These are phyloP conservation scores for Crax fasciolata DNA, from an alignment of 2,797 vertebrate genomes.

Conservation along the genomic window DNA sequence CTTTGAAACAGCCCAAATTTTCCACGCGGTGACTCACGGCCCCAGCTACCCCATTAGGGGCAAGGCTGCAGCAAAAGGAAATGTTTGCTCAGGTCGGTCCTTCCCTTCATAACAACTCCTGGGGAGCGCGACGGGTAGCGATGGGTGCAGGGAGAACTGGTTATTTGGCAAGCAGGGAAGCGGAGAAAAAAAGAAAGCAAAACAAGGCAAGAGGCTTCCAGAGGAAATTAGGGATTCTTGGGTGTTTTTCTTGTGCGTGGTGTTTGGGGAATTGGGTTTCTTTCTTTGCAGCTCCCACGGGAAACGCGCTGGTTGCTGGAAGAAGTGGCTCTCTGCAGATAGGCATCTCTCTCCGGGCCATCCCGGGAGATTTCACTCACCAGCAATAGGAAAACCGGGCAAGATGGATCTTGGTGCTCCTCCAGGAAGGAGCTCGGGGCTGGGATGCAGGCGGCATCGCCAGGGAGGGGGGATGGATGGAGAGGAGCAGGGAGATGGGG, in stretches of 20 bases:
- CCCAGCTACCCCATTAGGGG: background rate
- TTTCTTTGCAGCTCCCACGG: background rate
- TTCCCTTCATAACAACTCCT: conserved; percentile 28
- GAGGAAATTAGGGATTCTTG: background rate
- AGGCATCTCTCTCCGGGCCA: background rate
- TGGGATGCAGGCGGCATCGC: background rate
- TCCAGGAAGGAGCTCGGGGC: background rate
- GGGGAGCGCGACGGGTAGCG: background rate
- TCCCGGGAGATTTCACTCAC: background rate
- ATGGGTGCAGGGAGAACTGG: conserved; percentile 56
- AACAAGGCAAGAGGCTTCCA: background rate
- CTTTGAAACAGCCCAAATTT: conserved; percentile 56
- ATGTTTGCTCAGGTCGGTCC: conserved; percentile 22
- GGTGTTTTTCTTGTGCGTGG: fast-evolving
- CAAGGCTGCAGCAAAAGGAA: background rate
- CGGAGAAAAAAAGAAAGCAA: background rate
- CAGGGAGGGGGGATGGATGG: background rate
- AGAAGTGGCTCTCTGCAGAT: fast-evolving
- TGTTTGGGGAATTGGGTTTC: background rate
- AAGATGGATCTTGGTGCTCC: background rate
- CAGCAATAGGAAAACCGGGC: fast-evolving
- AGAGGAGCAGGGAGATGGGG: background rate
- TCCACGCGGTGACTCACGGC: conserved; percentile 31
- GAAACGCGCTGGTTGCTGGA: background rate
- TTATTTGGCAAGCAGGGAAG: conserved; percentile 30